These are phyloP conservation scores for Nomada flava DNA, from an alignment of 2,888 invertebrate species.

Conservation along the genomic window DNA sequence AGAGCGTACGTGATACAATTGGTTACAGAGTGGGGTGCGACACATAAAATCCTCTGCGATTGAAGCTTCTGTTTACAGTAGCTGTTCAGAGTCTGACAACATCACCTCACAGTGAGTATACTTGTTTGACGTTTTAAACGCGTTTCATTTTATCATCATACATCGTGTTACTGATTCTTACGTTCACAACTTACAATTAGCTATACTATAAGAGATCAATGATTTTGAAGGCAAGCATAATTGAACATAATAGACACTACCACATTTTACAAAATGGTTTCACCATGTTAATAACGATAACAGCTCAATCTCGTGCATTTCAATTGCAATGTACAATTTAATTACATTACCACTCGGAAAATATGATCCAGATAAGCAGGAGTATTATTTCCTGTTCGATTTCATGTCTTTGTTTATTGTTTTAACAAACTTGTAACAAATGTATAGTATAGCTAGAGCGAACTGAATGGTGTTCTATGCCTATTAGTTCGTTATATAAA, in stretches of 20 bases:
- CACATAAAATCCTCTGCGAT: conserved; percentile 70
- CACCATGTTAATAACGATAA: too few species aligned
- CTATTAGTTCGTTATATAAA: conserved; percentile 29
- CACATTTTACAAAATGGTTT: too few species aligned
- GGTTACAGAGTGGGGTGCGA: conserved; percentile 68
- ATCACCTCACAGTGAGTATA: conserved; percentile 60
- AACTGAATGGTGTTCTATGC: neutral
- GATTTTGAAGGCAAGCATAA: too few species aligned
- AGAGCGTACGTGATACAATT: conserved; percentile 60
- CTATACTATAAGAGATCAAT: neutral
- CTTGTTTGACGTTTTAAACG: conserved; percentile 1
- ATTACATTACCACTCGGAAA: too few species aligned
- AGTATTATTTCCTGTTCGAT: too few species aligned
- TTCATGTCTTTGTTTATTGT: neutral
- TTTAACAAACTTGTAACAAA: neutral
- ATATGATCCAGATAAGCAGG: too few species aligned
- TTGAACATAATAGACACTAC: too few species aligned
- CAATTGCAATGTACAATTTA: too few species aligned
- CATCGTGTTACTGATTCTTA: neutral
- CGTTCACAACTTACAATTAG: neutral
- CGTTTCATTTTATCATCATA: neutral
- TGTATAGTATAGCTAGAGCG: neutral
- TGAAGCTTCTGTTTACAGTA: conserved; percentile 71
- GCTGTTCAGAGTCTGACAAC: conserved; percentile 50
- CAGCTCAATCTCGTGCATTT: too few species aligned